phyloP scores from a whole-genome alignment of 2,797 vertebrate genomes.

The Periparus ater region DNA sequence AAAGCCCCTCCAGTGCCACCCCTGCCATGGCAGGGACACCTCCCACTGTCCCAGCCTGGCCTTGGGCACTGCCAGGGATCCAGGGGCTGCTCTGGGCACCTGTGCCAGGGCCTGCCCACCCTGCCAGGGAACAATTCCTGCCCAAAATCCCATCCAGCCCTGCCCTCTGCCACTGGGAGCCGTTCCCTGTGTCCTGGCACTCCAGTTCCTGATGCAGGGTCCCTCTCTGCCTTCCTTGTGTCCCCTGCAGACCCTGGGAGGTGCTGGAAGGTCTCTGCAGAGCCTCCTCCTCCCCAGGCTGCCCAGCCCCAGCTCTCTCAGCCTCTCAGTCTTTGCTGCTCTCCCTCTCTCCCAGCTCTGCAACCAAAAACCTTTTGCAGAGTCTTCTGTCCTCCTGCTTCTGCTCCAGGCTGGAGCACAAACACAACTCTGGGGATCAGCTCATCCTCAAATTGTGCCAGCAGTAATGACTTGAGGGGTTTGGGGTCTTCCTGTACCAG shows the following conservation, averaged over 20 bases:
- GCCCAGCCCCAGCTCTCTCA: neutral
- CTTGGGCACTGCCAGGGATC: neutral
- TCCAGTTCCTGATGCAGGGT: neutral
- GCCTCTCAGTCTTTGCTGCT: neutral
- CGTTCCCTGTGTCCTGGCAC: neutral
- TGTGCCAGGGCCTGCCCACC: neutral
- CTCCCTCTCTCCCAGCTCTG: neutral
- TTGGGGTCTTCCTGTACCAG: neutral
- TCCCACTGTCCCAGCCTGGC: neutral
- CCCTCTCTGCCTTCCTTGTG: neutral
- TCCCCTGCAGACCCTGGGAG: neutral
- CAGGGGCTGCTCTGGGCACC: neutral
- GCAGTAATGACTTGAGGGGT: neutral
- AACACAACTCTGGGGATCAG: neutral
- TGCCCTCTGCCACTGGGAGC: neutral
- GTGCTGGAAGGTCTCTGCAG: neutral
- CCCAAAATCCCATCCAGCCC: fast-evolving
- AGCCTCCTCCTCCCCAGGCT: neutral
- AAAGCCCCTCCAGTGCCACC: neutral
- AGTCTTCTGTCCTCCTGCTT: neutral
- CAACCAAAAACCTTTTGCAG: neutral
- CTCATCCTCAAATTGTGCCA: neutral
- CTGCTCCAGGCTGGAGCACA: neutral
- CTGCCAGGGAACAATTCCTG: fast-evolving
- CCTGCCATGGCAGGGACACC: neutral